Base-by-base conservation (phyloP, 1,140 invertebrate species). In the Carposina sasakii region DNA sequence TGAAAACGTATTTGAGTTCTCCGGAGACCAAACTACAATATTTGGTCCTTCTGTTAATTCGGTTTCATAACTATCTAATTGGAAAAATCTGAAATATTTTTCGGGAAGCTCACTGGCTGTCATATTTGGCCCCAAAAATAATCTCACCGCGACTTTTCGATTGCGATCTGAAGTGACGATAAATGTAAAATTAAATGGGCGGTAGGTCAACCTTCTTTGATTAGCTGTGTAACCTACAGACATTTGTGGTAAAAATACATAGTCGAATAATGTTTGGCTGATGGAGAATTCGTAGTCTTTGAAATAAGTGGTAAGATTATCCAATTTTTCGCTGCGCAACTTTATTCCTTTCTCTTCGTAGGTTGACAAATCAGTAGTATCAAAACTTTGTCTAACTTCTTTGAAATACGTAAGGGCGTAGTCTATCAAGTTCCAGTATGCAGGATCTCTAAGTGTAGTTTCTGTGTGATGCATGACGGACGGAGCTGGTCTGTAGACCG, bases 361-460 rank as follows among this genome's bases (percentile, higher is more conserved):
- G 75, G 60, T 85, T 77, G 71, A 89, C 55, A 87, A 79, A 49
- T 89, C 88, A 60, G 88, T 90, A 23, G 87, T 85, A 36, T 87
- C 76, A 2, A 90, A 72, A 20, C 85, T 83, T 20, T 86, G 65
- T 23, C 88, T 87, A 61, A 87, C 86, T 65, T 87, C 83, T 36
- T 81, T 69, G 50, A 89, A 88, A 46, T 88, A 88, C 33, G 78
- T 72, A 1, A 90, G 60, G 40, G 90, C 78, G 12, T 76, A 86
- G 58, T 90, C 87, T 53, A 88, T 87, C 26, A 91, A 76, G 31
- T 86, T 77, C 74, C 87, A 91, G 74, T 90, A 90, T 2, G 86
- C 75, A 1, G 90, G 90, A 54, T 92, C 90, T 16, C 91, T 84
- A 36, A 91, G 53, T 4, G 87, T 86, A 26, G 90, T 91, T 54